These are phyloP conservation scores for Acrobasis consociella DNA, from an alignment of 2,888 invertebrate genomes.

Conservation along the genomic window DNA sequence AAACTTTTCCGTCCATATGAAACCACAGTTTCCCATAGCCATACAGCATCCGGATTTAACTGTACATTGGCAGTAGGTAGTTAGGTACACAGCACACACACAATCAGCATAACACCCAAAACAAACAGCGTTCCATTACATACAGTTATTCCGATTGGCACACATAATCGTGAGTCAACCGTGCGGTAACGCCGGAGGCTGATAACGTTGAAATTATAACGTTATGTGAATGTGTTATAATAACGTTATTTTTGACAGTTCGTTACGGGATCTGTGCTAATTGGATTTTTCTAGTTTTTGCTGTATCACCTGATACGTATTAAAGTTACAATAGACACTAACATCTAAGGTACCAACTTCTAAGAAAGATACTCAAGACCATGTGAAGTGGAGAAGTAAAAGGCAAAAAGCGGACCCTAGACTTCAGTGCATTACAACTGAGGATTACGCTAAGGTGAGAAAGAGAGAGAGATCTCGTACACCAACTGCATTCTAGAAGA, in stretches of 20 bases:
- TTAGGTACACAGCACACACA: neutral
- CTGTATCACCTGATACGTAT: too few relatives aligned
- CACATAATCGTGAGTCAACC: slow-evolving; percentile 17
- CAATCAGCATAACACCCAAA: slow-evolving; percentile 6
- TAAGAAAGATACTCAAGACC: too few relatives aligned
- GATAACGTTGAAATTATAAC: neutral
- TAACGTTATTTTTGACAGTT: slow-evolving; percentile 16
- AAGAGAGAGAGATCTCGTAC: too few relatives aligned
- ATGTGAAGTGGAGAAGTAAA: too few relatives aligned
- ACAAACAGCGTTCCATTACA: slow-evolving; percentile 13
- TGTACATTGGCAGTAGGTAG: neutral
- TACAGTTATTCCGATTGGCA: slow-evolving; percentile 13
- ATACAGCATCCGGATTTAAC: neutral
- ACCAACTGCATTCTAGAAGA: too few relatives aligned
- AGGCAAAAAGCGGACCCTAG: too few relatives aligned
- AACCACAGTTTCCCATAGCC: neutral
- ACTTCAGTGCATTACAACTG: too few relatives aligned
- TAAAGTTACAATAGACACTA: too few relatives aligned
- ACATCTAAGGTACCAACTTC: too few relatives aligned
- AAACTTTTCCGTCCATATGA: neutral
- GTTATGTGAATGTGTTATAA: too few relatives aligned
- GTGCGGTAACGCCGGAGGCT: slow-evolving; percentile 13
- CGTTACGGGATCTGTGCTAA: neutral
- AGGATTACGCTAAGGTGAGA: too few relatives aligned
- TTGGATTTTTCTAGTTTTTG: too few relatives aligned